phyloP scores from a whole-genome alignment of 1,140 invertebrate species.

The Sweltsa coloradensis region DNA sequence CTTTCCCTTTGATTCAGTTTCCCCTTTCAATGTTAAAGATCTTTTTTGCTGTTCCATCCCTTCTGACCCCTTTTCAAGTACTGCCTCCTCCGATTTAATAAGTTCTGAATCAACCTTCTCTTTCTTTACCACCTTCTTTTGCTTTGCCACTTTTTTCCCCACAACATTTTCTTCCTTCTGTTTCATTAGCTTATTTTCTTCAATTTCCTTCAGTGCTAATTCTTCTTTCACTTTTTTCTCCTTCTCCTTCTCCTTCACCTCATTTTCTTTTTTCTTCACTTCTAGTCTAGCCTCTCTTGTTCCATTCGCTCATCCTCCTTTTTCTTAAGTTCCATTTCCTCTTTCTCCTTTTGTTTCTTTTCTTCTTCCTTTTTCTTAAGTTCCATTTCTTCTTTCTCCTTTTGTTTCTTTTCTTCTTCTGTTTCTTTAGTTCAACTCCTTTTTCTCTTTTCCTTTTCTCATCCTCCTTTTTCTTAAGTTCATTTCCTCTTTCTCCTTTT shows the following conservation, averaged over 20 bases:
- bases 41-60: constrained; percentile 13
- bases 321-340: constrained; percentile 16
- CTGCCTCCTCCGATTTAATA: constrained; percentile 5
- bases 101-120: constrained; percentile 13
- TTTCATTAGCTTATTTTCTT: constrained; percentile 11
- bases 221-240: constrained; percentile 12
- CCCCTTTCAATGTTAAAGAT: constrained; percentile 13
- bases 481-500: constrained; percentile 16
- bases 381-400: constrained; percentile 5
- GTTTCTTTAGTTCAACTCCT: constrained; percentile 5
- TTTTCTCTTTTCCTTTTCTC: constrained; percentile 15
- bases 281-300: constrained; percentile 12
- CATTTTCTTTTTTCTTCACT: constrained; percentile 14
- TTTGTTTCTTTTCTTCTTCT: constrained; percentile 14
- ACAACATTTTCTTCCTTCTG: constrained; percentile 10
- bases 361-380: constrained; percentile 8
- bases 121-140: constrained; percentile 14
- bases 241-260: constrained; percentile 16
- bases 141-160: constrained; percentile 16
- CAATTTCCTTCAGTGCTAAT: constrained; percentile 8
- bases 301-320: constrained; percentile 12
- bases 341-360: constrained; percentile 10
- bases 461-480: constrained; percentile 16
- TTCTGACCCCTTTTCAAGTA: constrained; percentile 10
- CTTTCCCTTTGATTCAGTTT: constrained; percentile 15